Base-by-base conservation (phyloP, 2,797 vertebrate species). In the Callimico goeldii region DNA sequence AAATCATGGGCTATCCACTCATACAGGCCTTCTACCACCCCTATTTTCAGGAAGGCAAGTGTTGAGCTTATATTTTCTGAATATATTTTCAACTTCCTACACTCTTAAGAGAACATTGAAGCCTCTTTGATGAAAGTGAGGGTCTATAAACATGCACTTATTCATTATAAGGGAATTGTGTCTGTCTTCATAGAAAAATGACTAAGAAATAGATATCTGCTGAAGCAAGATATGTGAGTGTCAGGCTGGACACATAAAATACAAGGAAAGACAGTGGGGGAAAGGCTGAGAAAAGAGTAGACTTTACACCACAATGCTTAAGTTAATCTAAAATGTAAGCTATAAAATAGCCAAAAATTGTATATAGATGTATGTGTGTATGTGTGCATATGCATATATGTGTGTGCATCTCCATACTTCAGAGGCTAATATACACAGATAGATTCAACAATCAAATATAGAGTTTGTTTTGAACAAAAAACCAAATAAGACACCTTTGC, bases 41-140 rank as follows among this genome's bases (percentile, higher is more conserved):
- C 2, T 39, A 0, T 26, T 85, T 33, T 39, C 4, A 48, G 48
- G 24, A 80, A 22, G 20, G 30, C 36, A 41, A 26, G 24, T 70
- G 7, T 33, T 87, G 13, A 84, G 73, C 41, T 86, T 64, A 15
- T 8, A 81, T 93, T 93, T 93, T 90, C 36, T 83, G 36, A 98
- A 93, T n/a, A 17, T 64, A n/a, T 17, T 67, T 15, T 48, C 36
- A 73, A 12, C 17, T 55, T 92, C 58, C 5, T 46, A 30, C 30
- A n/a, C 19, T 72, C 41, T 72, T 39, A 72, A 76, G 24, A 72
- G 19, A 87, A 43, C 1, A 1, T 26, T 67, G 55, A 33, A 55
- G 33, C 2, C 70, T 26, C 4, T 58, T 46, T 89, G 73, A 80
- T 43, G 90, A 88, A 92, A 15, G 22, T n/a, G 79, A 94, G 20